Evolutionary conservation across 2,888 invertebrate genomes (phyloP), one percentile per base, ranked within the genome.

Genomic region (Xiphydria camelus): DNA sequence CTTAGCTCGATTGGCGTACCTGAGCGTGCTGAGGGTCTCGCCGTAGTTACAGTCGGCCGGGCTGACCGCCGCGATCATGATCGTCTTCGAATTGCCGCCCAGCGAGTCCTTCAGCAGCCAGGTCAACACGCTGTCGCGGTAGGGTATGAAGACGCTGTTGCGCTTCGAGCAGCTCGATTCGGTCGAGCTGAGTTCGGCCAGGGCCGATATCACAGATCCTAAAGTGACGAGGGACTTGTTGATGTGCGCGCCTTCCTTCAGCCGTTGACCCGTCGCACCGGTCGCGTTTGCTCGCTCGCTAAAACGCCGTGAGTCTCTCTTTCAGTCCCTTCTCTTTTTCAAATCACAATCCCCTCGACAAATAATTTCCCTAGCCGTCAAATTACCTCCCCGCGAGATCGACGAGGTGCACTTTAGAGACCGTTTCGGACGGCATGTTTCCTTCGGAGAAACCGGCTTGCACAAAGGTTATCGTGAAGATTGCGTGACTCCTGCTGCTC

Each of bases 221-320:
- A 93, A 79, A 14, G 93, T 92, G 17, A 92, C 92, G 42, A 93
- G 77, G 1, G 92, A 92, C 77, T 93, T 92, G 76, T 93, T 93
- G 66, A 93, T 93, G 76, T 92, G 91, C 15, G 90, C 91, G 42
- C 92, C 92, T 76, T 93, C 92, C 75, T 91, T 92, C 53, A 95
- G 78, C 15, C 94, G 82, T 76, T 92, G 89, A 0, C 94, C 94
- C 5, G 92, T 93, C 12, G 94, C 93, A 26, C 93, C 94, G 1
- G 93, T 90, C 9, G 91, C 86, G 77, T 91, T 90, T 0, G 92
- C 92, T 31, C 92, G 82, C 75, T 93, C 93, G 69, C 92, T 92
- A 42, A 12, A 56, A 25, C n/a, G n/a, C n/a, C n/a, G n/a, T n/a
- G n/a, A n/a, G n/a, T n/a, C n/a, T n/a, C n/a, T n/a, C n/a, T n/a